These are phyloP conservation scores for mouse (Mus musculus) DNA, from an alignment of 2,113 vertebrate genomes.

Conservation along the genomic window GRCm39 chr5:90678001-90678500, in stretches of 20 bases:
- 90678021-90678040: neutral
- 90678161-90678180: neutral
- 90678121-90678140: no score
- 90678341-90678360: neutral
- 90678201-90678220: no score
- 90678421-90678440: neutral
- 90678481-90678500: neutral
- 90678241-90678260: neutral
- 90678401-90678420: neutral
- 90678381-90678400: neutral
- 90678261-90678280: neutral
- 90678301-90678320: neutral
- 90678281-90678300: neutral
- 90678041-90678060: neutral
- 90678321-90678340: neutral
- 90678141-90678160: neutral
- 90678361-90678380: neutral
- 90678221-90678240: neutral
- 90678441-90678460: neutral
- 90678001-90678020: neutral
- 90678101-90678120: neutral
- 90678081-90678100: neutral
- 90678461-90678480: neutral
- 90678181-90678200: no score
- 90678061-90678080: neutral